Conservation (phyloP, 2,113 vertebrate genomes). For the Brienomyrus brachyistius region DNA sequence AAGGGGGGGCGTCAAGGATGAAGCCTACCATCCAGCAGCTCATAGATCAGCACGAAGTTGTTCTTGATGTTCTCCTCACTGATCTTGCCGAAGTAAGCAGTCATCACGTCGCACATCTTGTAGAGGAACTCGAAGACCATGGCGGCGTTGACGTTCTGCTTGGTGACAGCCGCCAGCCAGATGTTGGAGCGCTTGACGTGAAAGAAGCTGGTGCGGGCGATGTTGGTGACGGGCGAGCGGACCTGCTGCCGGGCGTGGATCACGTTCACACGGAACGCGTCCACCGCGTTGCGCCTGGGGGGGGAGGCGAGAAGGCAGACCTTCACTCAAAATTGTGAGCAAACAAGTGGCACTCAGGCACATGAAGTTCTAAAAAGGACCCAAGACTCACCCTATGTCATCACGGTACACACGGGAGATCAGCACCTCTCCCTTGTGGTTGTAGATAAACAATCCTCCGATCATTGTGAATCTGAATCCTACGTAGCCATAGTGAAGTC, state of each 20-base stretch:
- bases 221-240: constrained; percentile 96
- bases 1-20: not conserved
- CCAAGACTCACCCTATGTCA: constrained; percentile 79
- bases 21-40: constrained; percentile 86
- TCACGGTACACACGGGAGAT: constrained; percentile 85
- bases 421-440: constrained; percentile 88
- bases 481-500: constrained; percentile 63
- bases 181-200: constrained; percentile 99
- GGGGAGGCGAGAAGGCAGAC: not conserved
- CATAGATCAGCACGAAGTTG: constrained; percentile 98
- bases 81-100: constrained; percentile 98
- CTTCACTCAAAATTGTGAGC: not conserved
- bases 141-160: constrained; percentile 98
- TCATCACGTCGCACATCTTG: constrained; percentile 99
- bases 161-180: constrained; percentile 98
- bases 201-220: constrained; percentile 97
- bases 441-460: constrained; percentile 86
- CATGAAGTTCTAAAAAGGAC: not conserved
- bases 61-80: constrained; percentile 99
- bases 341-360: not conserved
- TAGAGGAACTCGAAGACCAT: constrained; percentile 99
- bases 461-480: constrained; percentile 79
- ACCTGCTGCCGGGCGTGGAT: constrained; percentile 98
- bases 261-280: constrained; percentile 97
- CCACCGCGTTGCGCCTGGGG: constrained; percentile 88